Base-by-base conservation (phyloP, 2,113 vertebrate genomes). In the Xenopus laevis region DNA sequence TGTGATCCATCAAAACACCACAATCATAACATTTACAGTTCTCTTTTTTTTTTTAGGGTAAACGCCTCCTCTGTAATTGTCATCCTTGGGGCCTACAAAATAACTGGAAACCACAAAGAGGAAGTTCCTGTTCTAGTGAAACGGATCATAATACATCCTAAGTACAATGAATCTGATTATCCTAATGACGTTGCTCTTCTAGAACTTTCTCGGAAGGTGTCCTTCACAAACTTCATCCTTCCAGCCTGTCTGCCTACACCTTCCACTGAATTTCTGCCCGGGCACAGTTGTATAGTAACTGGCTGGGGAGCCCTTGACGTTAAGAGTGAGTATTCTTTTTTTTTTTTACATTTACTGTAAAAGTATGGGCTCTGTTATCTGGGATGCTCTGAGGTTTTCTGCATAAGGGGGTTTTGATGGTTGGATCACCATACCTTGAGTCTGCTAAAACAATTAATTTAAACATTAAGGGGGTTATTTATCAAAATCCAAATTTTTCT, bases 161-260 rank as follows among this genome's bases (percentile, higher is more conserved):
- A 79, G 4, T 89, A 81, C 81, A 79, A 81, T 65, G 1, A 7
- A 0, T 12, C 15, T 0, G 71, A 40, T 9, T 40, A 7, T 9
- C 33, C 84, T 78, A 88, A 87, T 0, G 87, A 91, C 82, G 78
- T 89, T 2, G 80, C 84, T n/a, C 82, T 91, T 7, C 80, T 90
- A 81, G 80, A 79, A 71, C 83, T 91, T 13, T 71, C 45, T 47
- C 71, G 12, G 11, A 17, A 79, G 1, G 72, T 91, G n/a, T 69
- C 0, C 12, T 88, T 78, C 78, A 87, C n/a, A 0, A 0, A 78
- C 60, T 86, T 77, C 78, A 89, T 90, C 81, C 81, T 79, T 20
- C 89, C 88, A 0, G 10, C 87, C 70, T 92, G 88, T 71, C 80
- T 92, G 50, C 87, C 88, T 0, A 79, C 80, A 27, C 78, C 18